These are phyloP conservation scores for Acanthosepion lycidas DNA, from an alignment of 2,888 invertebrate species.

Conservation along the genomic window DNA sequence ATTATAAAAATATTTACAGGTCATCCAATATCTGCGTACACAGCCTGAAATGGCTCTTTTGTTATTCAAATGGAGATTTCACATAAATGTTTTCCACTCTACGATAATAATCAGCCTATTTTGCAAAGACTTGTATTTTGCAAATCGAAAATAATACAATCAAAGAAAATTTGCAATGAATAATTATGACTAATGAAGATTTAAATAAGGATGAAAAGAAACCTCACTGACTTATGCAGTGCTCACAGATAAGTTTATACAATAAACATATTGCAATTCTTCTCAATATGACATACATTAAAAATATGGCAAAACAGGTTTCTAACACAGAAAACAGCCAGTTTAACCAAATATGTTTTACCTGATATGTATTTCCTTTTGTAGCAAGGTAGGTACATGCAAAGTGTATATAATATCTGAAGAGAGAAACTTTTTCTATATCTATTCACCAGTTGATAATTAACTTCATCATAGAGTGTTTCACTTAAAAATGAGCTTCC, in stretches of 20 bases:
- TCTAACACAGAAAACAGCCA: constrained; percentile 33
- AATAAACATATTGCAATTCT: constrained; percentile 14
- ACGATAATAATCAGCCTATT: neutral
- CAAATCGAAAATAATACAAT: neutral
- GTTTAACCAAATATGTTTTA: constrained; percentile 4
- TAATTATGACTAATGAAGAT: neutral
- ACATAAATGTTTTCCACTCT: neutral
- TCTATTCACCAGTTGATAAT: constrained; percentile 21
- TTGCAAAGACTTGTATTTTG: neutral
- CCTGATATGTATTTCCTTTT: constrained; percentile 33
- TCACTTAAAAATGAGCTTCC: neutral
- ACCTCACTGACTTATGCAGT: neutral
- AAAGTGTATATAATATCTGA: constrained; percentile 1
- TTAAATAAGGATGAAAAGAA: constrained; percentile 33
- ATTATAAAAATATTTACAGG: neutral
- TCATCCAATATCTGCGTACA: neutral
- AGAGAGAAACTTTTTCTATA: constrained; percentile 23
- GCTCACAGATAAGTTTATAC: constrained; percentile 9
- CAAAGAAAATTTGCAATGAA: constrained; percentile 15
- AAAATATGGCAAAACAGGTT: constrained; percentile 8
- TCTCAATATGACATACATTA: constrained; percentile 33
- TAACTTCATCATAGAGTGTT: neutral
- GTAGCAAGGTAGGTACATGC: constrained; percentile 33
- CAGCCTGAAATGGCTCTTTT: neutral
- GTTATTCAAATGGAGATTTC: neutral